phyloP scores from a whole-genome alignment of 2,888 invertebrate genomes.

The Drosophila leonis region DNA sequence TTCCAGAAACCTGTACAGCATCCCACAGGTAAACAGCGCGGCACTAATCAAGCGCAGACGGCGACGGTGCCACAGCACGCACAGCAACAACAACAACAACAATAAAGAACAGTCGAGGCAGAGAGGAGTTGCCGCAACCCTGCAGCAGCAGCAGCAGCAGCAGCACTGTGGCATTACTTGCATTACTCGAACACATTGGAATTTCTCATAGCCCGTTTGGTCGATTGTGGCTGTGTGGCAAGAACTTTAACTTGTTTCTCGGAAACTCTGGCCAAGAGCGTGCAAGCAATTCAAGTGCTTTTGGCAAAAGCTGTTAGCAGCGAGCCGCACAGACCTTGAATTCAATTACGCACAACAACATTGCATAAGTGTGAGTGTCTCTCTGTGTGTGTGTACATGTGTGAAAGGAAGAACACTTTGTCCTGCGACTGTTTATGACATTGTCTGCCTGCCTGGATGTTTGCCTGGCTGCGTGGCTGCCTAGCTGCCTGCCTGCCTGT shows the following conservation, averaged over 20 bases:
- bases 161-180: slow-evolving; percentile 60
- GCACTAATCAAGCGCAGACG: slow-evolving; percentile 73
- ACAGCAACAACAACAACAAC: slow-evolving; percentile 18
- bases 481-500: slow-evolving; percentile 26
- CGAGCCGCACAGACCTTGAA: slow-evolving; percentile 60
- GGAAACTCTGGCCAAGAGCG: slow-evolving; percentile 45
- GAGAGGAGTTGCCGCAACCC: slow-evolving; percentile 22
- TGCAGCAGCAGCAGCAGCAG: slow-evolving; percentile 18
- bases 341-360: slow-evolving; percentile 55
- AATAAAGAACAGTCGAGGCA: not conserved
- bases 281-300: slow-evolving; percentile 67
- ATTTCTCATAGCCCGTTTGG: slow-evolving; percentile 58
- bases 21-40: slow-evolving; percentile 74
- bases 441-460: slow-evolving; percentile 45
- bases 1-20: slow-evolving; percentile 77
- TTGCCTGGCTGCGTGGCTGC: slow-evolving; percentile 31
- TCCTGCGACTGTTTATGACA: slow-evolving; percentile 65
- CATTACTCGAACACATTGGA: slow-evolving; percentile 70
- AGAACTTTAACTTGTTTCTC: slow-evolving; percentile 74
- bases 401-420: slow-evolving; percentile 58
- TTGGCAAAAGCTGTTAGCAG: slow-evolving; percentile 36
- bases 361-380: slow-evolving; percentile 44
- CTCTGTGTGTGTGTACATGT: slow-evolving; percentile 17
- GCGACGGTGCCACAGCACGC: slow-evolving; percentile 14
- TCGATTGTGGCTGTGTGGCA: slow-evolving; percentile 24